Percentiles rank a stretch among this genome's conserved stretches.
Evolutionary conservation across 2,113 vertebrate species (phyloP).

Genomic region (Bos javanicus): DNA sequence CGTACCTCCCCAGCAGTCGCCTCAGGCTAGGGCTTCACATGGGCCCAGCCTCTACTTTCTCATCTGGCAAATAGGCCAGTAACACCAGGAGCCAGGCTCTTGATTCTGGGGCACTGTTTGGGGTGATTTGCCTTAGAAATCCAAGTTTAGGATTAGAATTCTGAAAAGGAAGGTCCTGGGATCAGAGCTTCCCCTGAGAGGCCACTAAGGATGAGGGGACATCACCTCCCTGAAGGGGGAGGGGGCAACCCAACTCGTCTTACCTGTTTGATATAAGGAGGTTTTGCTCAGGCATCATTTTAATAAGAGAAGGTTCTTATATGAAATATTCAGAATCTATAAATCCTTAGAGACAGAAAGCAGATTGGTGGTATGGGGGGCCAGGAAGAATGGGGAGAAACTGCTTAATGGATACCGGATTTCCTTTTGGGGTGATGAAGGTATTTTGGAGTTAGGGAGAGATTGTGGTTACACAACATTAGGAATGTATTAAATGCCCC

Average conservation of each 20-base stretch:
- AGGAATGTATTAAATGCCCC: neutral
- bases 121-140: neutral
- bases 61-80: neutral
- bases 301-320: neutral
- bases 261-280: neutral
- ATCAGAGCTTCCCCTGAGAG: neutral
- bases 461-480: neutral
- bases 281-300: neutral
- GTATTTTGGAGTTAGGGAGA: neutral
- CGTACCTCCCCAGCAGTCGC: neutral
- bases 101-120: neutral
- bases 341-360: neutral
- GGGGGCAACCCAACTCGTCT: neutral
- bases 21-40: accelerated
- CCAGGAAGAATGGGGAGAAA: neutral
- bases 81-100: neutral
- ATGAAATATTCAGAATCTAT: neutral
- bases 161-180: neutral
- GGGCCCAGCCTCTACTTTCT: neutral
- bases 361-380: neutral
- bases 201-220: neutral
- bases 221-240: neutral
- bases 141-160: neutral
- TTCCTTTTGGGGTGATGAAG: neutral
- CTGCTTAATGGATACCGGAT: accelerated